Conservation (phyloP, 2,113 vertebrate genomes). For the Numida meleagris region DNA sequence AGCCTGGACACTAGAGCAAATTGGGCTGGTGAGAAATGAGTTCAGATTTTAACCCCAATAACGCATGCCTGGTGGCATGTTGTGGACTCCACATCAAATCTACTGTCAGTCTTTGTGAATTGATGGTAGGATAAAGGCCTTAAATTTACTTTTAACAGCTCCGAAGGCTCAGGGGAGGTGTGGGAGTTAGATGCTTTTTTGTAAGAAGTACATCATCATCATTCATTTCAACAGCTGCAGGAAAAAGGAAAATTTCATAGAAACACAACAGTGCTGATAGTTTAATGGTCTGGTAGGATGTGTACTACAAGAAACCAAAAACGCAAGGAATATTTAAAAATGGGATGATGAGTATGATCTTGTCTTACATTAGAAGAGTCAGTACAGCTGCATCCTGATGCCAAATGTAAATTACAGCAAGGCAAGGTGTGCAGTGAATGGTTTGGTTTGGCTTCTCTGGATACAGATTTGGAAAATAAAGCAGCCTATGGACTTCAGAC, state of each 20-base stretch:
- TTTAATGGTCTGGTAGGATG: neutral
- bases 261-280: neutral
- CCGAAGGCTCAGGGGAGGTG: neutral
- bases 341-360: neutral
- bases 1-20: neutral
- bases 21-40: neutral
- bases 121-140: neutral
- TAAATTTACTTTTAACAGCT: neutral
- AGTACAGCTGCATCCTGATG: constrained; percentile 9
- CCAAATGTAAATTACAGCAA: constrained; percentile 1
- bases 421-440: neutral
- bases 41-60: neutral
- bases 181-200: neutral
- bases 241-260: neutral
- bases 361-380: neutral
- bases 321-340: constrained; percentile 5
- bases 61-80: neutral
- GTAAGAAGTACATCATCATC: constrained; percentile 1
- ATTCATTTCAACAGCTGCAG: neutral
- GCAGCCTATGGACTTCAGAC: neutral
- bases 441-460: neutral
- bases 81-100: neutral
- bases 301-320: neutral
- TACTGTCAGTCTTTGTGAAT: neutral
- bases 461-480: neutral